Evolutionary conservation across 2,113 vertebrate species (phyloP).

Genomic region (Lepus europaeus): DNA sequence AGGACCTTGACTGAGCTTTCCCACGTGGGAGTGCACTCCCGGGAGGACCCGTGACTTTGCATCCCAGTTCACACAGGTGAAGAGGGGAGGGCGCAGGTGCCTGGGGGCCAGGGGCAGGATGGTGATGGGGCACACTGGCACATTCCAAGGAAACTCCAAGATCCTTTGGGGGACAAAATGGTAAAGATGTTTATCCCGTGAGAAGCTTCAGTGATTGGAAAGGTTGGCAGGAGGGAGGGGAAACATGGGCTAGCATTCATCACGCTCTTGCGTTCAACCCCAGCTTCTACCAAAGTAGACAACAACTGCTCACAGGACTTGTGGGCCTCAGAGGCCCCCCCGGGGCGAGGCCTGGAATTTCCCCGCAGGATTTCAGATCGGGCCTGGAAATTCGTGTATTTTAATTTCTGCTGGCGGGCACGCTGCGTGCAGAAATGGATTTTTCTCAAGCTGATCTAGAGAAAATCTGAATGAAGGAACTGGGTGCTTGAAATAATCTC

Average conservation of each 20-base stretch:
- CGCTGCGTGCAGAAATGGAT: background rate
- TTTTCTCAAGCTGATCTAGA: conserved; percentile 41
- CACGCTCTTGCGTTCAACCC: conserved; percentile 29
- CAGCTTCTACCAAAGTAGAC: conserved; percentile 52
- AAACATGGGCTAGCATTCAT: conserved; percentile 52
- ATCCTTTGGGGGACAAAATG: conserved; percentile 9
- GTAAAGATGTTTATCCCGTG: background rate
- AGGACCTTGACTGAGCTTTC: background rate
- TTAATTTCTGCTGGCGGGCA: conserved; percentile 51
- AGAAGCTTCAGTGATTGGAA: conserved; percentile 27
- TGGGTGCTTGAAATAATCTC: background rate
- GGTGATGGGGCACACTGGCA: background rate
- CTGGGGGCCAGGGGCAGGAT: background rate
- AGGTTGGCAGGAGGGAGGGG: conserved; percentile 43
- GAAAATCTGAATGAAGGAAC: conserved; percentile 6
- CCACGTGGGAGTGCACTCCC: background rate
- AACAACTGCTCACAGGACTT: background rate
- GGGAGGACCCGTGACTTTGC: background rate
- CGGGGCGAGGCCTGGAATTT: conserved; percentile 46
- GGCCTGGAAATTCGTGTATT: background rate
- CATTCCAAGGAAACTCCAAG: background rate
- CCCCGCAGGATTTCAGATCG: conserved; percentile 15
- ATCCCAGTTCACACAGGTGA: background rate
- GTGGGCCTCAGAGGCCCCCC: background rate
- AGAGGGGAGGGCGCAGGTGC: background rate